Percentiles rank a stretch among this genome's conserved stretches.
phyloP scores from a whole-genome alignment of 2,113 vertebrate species.

The Oncorhynchus tshawytscha region DNA sequence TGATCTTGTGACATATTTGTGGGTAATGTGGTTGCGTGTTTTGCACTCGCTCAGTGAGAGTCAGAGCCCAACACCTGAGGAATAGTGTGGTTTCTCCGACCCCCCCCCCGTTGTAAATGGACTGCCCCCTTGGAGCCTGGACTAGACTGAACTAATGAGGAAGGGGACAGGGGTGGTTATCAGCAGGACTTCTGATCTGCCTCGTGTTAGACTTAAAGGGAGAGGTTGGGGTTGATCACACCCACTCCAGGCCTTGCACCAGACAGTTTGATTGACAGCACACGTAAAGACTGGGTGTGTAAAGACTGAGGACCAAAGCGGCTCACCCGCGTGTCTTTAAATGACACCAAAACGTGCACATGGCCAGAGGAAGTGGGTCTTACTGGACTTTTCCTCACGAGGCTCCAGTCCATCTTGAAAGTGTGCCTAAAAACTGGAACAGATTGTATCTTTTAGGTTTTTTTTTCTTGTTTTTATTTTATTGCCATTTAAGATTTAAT shows the following conservation, averaged over 20 bases:
- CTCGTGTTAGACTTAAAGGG: conserved; percentile 1
- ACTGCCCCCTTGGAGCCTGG: neutral
- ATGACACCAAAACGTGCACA: conserved; percentile 31
- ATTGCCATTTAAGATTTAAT: conserved; percentile 66
- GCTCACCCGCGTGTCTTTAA: conserved; percentile 39
- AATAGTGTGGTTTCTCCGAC: conserved; percentile 12
- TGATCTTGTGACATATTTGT: conserved; percentile 29
- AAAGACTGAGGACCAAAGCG: neutral
- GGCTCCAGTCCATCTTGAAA: conserved; percentile 41
- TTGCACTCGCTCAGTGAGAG: conserved; percentile 55
- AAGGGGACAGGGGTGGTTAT: conserved; percentile 17
- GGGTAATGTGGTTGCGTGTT: conserved; percentile 45
- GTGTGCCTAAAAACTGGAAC: conserved; percentile 60
- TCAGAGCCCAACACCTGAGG: conserved; percentile 42
- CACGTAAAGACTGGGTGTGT: conserved; percentile 24
- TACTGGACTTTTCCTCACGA: conserved; percentile 14
- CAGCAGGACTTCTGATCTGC: neutral
- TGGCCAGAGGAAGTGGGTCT: conserved; percentile 49
- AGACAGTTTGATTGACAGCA: conserved; percentile 15
- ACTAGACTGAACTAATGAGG: neutral
- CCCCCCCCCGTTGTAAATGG: neutral
- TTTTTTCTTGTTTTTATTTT: conserved; percentile 57
- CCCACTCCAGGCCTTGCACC: neutral
- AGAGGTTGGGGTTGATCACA: neutral
- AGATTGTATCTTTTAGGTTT: conserved; percentile 56